phyloP scores from a whole-genome alignment of 2,113 vertebrate species.

The Odocoileus hemionus region DNA sequence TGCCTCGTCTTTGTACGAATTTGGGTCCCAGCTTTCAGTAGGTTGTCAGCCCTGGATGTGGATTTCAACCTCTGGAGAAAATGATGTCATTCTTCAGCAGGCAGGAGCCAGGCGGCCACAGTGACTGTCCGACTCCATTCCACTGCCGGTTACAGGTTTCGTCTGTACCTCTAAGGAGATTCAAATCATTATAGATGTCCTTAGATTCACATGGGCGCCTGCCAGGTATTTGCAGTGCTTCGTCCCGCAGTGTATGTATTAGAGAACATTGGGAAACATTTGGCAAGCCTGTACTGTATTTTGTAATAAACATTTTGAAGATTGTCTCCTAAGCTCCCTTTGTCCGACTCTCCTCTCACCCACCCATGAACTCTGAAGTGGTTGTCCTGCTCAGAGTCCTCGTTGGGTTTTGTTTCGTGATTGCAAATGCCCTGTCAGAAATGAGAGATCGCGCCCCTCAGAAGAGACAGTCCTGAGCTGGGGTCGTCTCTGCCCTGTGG shows the following conservation, averaged over 20 bases:
- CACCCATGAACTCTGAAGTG: rapidly evolving
- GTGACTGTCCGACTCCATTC: constrained; percentile 26
- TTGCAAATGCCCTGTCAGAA: background rate
- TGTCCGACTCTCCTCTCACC: background rate
- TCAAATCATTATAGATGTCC: background rate
- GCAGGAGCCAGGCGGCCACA: rapidly evolving
- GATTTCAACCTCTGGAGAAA: constrained; percentile 54
- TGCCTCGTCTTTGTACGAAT: constrained; percentile 39
- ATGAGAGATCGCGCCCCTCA: rapidly evolving
- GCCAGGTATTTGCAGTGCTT: constrained; percentile 45
- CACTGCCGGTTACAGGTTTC: constrained; percentile 30
- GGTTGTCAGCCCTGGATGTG: constrained; percentile 25
- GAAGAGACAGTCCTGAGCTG: background rate
- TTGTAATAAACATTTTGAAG: constrained; percentile 74
- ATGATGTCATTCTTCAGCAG: background rate
- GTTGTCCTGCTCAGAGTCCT: rapidly evolving
- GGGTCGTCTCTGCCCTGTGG: rapidly evolving
- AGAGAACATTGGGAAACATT: constrained; percentile 13
- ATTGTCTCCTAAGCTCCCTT: background rate
- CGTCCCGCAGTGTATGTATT: background rate
- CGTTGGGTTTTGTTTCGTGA: background rate
- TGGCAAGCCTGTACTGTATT: constrained; percentile 63
- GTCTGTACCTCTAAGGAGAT: background rate
- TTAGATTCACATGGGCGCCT: constrained; percentile 25
- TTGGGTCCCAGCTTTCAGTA: constrained; percentile 38